phyloP scores from a whole-genome alignment of 30 jellyfish, hydroid and myxozoan genomes.

The Sanderia malayensis region DNA sequence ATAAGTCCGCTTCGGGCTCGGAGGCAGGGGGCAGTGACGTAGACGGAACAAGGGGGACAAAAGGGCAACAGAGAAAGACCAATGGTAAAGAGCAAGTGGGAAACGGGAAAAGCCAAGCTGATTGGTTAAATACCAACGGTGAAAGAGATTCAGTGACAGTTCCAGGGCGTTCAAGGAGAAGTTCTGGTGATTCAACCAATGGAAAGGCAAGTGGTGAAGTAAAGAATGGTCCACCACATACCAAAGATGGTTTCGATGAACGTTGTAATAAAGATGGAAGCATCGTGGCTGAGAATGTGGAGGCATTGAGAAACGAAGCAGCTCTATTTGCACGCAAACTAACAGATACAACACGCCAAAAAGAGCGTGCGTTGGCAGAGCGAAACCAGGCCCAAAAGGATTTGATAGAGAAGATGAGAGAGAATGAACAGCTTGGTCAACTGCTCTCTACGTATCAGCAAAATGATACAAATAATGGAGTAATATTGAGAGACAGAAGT shows the following conservation, averaged over 20 bases:
- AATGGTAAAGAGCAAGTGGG: not conserved
- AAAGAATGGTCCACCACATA: not conserved
- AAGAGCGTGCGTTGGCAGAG: not conserved
- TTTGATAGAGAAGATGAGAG: not conserved
- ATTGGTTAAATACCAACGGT: not conserved
- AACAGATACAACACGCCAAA: not conserved
- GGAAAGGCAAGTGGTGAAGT: not conserved
- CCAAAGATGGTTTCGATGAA: not conserved
- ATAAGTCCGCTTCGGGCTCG: too few relatives aligned
- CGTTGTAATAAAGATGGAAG: not conserved
- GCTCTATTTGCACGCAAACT: not conserved
- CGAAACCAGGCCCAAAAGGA: conserved; percentile 11
- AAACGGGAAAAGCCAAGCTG: conserved; percentile 6
- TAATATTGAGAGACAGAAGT: not conserved
- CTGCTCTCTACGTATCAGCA: not conserved
- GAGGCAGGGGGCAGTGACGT: too few relatives aligned
- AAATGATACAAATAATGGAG: not conserved
- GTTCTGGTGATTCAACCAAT: not conserved
- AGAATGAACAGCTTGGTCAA: not conserved
- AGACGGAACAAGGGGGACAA: too few relatives aligned
- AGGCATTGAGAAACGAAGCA: not conserved
- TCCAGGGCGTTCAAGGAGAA: not conserved
- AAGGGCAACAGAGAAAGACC: not conserved
- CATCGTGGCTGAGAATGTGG: not conserved
- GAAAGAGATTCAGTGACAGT: not conserved